phyloP scores from a whole-genome alignment of 2,113 vertebrate species.

The Serinus canaria region DNA sequence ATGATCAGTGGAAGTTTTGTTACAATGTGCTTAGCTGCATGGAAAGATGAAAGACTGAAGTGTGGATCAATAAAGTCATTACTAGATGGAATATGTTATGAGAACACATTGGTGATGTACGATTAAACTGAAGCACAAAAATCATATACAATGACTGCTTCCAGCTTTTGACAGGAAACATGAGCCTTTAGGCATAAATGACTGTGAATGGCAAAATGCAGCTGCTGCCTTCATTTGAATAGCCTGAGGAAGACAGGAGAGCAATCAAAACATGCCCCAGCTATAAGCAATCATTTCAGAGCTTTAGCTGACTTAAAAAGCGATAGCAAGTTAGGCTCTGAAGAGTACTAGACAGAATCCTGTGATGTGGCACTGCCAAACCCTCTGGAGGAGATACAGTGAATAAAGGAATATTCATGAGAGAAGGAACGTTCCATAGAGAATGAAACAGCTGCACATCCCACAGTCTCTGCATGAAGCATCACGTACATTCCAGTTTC shows the following conservation, averaged over 20 bases:
- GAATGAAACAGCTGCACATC: conserved; percentile 31
- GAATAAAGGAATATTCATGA: conserved; percentile 5
- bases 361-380: not conserved
- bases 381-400: not conserved
- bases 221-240: conserved; percentile 57
- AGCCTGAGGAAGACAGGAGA: conserved; percentile 44
- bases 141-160: conserved; percentile 26
- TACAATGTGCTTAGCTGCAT: not conserved
- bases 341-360: conserved; percentile 28
- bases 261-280: conserved; percentile 29
- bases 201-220: conserved; percentile 53
- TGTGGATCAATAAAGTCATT: conserved; percentile 50
- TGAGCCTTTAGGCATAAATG: conserved; percentile 44
- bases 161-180: conserved; percentile 60
- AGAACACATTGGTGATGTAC: conserved; percentile 6
- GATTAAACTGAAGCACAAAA: conserved; percentile 39
- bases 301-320: conserved; percentile 4
- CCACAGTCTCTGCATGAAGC: not conserved
- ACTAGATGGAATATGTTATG: conserved; percentile 43
- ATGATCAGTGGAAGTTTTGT: conserved; percentile 11
- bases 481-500: not conserved
- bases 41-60: conserved; percentile 5
- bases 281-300: conserved; percentile 20
- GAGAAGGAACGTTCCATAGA: not conserved
- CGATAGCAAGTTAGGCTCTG: not conserved